Base-by-base conservation (phyloP, 2,113 vertebrate species). In the Strix uralensis region DNA sequence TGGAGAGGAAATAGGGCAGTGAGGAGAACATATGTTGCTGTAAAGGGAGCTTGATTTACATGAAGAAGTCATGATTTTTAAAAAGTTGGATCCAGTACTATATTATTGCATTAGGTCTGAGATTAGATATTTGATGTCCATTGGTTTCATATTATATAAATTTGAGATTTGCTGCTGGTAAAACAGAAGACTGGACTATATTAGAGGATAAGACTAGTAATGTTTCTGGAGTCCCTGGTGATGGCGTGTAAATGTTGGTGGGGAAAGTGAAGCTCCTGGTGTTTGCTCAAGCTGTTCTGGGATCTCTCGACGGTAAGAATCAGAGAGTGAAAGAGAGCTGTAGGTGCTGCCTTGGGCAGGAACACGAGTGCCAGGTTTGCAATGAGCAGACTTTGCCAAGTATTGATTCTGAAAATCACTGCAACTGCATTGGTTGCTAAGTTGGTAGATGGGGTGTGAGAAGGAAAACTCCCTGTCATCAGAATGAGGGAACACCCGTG, bases 191-290 rank as follows among this genome's bases (percentile, higher is more conserved):
- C 25, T 38, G 51, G 51, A 40, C 29, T 49, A 3, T n/a, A 29
- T 8, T 2, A 75, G 58, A 46, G 21, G 15, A 36, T 47, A 14
- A 57, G 42, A 34, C 49, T 34, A 18, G 22, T 54, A 15, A 21
- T 5, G 36, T 44, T 58, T 57, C 57, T 52, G 57, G 29, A 58
- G 62, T 70, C 42, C 32, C 55, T 70, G 13, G 32, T 4, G 21
- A 7, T 22, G 75, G 34, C 0, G 2, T 16, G 27, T 51, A 29
- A 51, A 44, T 0, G 3, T 40, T 21, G 22, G 21, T 6, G 49
- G 70, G 46, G 69, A 81, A 70, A 44, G 49, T 2, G 7, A 81
- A 63, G 62, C 69, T 55, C 11, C 85, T 66, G n/a, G 25, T 40
- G 15, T n/a, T 70, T 1, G 0, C 25, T 36, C 8, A 36, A 44